Percentiles rank a stretch among this genome's conserved stretches.
Conservation (phyloP, 2,888 invertebrate species). For the Anaspis maculata region DNA sequence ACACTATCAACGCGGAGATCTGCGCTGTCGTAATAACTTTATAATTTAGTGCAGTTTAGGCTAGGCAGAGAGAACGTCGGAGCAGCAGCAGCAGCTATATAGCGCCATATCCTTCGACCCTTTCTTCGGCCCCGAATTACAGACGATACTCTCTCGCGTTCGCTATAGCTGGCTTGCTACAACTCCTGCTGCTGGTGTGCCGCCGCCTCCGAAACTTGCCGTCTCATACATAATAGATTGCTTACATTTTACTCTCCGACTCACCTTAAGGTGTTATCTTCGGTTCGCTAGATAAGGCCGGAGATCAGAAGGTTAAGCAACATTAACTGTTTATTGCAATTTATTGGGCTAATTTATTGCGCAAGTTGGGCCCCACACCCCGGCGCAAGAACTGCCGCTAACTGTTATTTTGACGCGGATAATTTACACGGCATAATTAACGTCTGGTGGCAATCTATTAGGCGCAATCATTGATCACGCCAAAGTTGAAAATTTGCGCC, state of each 20-base stretch:
- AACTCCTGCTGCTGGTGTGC: too few species aligned
- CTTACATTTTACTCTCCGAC: constrained; percentile 37
- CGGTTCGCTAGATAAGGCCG: constrained; percentile 35
- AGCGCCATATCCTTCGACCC: constrained; percentile 21
- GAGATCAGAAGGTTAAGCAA: constrained; percentile 43
- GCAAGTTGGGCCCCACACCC: constrained; percentile 20
- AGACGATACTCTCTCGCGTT: constrained; percentile 34
- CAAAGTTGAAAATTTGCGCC: too few species aligned
- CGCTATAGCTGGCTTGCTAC: too few species aligned
- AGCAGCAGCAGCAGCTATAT: too few species aligned
- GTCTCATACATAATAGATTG: constrained; percentile 38
- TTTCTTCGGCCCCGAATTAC: constrained; percentile 34
- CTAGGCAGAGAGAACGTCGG: too few species aligned
- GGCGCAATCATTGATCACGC: not conserved
- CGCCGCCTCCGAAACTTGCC: constrained; percentile 26
- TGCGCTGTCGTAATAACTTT: constrained; percentile 47
- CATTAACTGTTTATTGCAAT: constrained; percentile 42
- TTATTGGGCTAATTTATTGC: constrained; percentile 31
- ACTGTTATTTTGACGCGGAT: constrained; percentile 17
- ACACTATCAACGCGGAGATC: constrained; percentile 45
- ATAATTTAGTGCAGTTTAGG: constrained; percentile 45
- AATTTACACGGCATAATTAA: constrained; percentile 16
- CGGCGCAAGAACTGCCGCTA: constrained; percentile 14
- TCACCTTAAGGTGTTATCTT: constrained; percentile 39
- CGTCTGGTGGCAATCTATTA: not conserved